A percentile compares a stretch with the other conserved stretches of the same genome.
Evolutionary conservation across 64 coral and sea anemone species (phyloP).

Genomic region (Hydrozoanthus tunicans): DNA sequence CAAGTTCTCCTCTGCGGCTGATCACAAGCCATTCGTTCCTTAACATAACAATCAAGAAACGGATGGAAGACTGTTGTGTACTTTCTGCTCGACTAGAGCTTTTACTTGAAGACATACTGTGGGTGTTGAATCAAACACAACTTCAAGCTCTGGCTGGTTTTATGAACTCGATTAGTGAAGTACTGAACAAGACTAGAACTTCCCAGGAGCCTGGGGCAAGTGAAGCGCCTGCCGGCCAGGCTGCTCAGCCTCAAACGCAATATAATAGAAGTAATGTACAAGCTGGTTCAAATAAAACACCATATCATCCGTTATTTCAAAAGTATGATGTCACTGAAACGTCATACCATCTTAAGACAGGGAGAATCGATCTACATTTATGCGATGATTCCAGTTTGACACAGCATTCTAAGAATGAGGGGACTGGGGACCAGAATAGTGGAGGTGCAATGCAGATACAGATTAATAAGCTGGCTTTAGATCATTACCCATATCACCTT

Average conservation of each 20-base stretch:
- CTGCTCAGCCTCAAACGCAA: conserved; percentile 58
- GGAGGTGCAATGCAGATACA: conserved; percentile 96
- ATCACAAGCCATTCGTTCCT: conserved; percentile 90
- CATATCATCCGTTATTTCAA: conserved; percentile 69
- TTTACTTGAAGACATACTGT: conserved; percentile 92
- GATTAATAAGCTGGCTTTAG: conserved; percentile 85
- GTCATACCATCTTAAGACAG: conserved; percentile 88
- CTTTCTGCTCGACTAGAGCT: conserved; percentile 84
- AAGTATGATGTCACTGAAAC: conserved; percentile 87
- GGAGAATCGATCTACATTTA: conserved; percentile 93
- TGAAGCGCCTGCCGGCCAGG: conserved; percentile 19
- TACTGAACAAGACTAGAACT: conserved; percentile 41
- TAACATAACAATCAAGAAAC: conserved; percentile 91
- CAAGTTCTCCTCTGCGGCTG: conserved; percentile 76
- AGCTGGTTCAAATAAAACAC: conserved; percentile 36
- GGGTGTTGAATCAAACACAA: conserved; percentile 92
- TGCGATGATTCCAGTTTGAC: conserved; percentile 80
- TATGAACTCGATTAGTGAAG: conserved; percentile 76
- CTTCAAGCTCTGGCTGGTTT: conserved; percentile 76
- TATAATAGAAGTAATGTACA: conserved; percentile 67
- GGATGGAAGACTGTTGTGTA: conserved; percentile 90
- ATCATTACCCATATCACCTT: conserved; percentile 91
- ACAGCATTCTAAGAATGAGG: conserved; percentile 40
- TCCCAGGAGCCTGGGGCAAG: conserved; percentile 38
- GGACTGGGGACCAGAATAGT: not conserved